Evolutionary conservation across 1,140 invertebrate species (phyloP).

Genomic region (Heterodera schachtii): DNA sequence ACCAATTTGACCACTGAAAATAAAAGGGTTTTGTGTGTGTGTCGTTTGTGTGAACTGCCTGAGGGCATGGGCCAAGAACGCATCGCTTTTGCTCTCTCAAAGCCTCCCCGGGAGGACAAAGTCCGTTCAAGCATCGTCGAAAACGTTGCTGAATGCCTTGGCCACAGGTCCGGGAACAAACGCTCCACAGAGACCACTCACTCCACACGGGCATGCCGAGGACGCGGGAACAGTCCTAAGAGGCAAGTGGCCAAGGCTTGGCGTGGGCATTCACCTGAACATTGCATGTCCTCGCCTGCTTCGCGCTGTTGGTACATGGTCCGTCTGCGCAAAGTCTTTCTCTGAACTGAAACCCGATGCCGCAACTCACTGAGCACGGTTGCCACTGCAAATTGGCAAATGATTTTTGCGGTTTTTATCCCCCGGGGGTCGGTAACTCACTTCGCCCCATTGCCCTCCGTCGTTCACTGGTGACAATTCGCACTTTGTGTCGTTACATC

Average conservation of each 20-base stretch:
- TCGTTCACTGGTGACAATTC: background rate
- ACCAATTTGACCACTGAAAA: conserved; percentile 48
- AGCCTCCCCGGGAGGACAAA: conserved; percentile 40
- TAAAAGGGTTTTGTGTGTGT: background rate
- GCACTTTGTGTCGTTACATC: conserved; percentile 26
- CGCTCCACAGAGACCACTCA: conserved; percentile 55
- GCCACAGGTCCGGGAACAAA: conserved; percentile 35
- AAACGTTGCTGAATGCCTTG: conserved; percentile 38
- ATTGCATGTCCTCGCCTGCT: conserved; percentile 64
- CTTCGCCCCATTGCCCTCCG: conserved; percentile 23
- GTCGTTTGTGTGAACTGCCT: conserved; percentile 5
- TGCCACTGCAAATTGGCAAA: conserved; percentile 43
- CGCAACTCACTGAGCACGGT: conserved; percentile 59
- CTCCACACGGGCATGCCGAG: conserved; percentile 30
- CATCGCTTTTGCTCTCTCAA: conserved; percentile 47
- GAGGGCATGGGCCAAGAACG: conserved; percentile 55
- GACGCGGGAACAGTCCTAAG: conserved; percentile 45
- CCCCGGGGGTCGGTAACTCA: conserved; percentile 7
- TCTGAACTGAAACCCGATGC: conserved; percentile 63
- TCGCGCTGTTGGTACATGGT: conserved; percentile 50
- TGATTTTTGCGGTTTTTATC: background rate
- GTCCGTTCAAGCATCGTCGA: conserved; percentile 38
- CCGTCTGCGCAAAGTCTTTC: conserved; percentile 53
- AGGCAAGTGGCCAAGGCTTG: background rate
- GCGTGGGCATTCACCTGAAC: conserved; percentile 43